Percentiles rank a stretch among this genome's conserved stretches.
Conservation (phyloP, 2,888 invertebrate genomes). For the Lochmaea crataegi region DNA sequence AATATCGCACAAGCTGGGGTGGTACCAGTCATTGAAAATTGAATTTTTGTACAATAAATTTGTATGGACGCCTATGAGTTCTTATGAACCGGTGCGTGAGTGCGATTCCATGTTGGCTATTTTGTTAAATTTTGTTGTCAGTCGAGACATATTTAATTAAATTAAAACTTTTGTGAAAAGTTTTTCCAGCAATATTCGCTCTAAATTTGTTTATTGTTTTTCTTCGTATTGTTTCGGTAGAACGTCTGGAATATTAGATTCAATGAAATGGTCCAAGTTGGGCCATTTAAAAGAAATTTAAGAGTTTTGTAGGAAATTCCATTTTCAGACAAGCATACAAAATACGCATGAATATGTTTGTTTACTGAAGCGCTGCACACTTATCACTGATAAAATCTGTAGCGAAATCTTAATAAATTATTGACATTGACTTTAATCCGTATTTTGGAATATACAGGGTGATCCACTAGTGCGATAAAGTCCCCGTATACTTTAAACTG, state of each 20-base stretch:
- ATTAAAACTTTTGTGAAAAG: not conserved
- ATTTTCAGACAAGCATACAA: conserved; percentile 10
- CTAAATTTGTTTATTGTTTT: conserved; percentile 15
- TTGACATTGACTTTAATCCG: too few relatives aligned
- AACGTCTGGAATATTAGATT: conserved; percentile 9
- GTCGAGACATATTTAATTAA: conserved; percentile 1
- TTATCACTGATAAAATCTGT: not conserved
- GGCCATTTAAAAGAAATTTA: conserved; percentile 4
- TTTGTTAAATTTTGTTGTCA: not conserved
- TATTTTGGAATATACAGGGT: too few relatives aligned
- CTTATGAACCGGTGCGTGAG: not conserved
- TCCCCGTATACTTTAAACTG: too few relatives aligned
- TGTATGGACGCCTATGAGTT: not conserved
- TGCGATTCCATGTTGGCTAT: not conserved
- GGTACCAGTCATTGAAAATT: too few relatives aligned
- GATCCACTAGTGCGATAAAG: too few relatives aligned
- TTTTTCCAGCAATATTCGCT: not conserved
- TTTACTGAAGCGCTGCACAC: not conserved
- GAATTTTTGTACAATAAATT: too few relatives aligned
- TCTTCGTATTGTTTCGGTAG: not conserved
- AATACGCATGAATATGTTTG: not conserved
- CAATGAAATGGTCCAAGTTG: conserved; percentile 5
- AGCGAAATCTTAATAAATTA: too few relatives aligned
- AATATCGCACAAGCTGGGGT: too few relatives aligned
- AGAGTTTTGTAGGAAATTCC: not conserved